Evolutionary conservation across 2,797 vertebrate species (phyloP).

Genomic region (Lepidocolaptes lacrymiger): DNA sequence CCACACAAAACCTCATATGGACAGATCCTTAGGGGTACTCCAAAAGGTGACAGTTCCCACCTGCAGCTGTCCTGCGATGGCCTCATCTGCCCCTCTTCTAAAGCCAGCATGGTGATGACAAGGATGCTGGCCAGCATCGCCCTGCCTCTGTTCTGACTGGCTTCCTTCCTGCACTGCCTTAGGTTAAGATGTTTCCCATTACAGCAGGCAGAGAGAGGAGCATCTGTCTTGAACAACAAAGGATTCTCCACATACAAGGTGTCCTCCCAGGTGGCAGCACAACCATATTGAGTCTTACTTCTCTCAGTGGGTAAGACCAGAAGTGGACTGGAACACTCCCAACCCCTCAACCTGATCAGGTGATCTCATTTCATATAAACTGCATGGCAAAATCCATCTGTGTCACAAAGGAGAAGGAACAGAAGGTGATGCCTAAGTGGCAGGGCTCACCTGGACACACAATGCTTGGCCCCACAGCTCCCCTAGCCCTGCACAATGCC

Average conservation of each 20-base stretch:
- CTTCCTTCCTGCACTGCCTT: not conserved
- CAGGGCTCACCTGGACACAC: not conserved
- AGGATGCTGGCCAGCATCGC: not conserved
- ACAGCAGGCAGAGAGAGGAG: not conserved
- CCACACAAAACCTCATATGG: rapidly evolving
- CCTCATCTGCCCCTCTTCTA: not conserved
- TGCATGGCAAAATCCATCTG: not conserved
- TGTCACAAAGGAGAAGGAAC: not conserved
- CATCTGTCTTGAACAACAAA: not conserved
- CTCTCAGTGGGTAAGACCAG: not conserved
- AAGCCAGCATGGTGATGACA: not conserved
- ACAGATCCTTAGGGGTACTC: not conserved
- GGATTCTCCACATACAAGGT: not conserved
- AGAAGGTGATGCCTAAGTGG: not conserved
- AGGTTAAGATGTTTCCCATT: not conserved
- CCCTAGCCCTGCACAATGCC: too few relatives aligned
- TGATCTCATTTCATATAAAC: not conserved
- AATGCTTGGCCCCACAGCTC: not conserved
- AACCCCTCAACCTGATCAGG: not conserved
- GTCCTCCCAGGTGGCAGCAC: not conserved
- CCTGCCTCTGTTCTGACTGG: not conserved
- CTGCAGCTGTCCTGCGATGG: not conserved
- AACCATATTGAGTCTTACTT: not conserved
- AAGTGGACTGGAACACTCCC: not conserved
- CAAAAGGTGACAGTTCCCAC: not conserved